phyloP scores from a whole-genome alignment of 2,113 vertebrate species.

The Boleophthalmus pectinirostris region DNA sequence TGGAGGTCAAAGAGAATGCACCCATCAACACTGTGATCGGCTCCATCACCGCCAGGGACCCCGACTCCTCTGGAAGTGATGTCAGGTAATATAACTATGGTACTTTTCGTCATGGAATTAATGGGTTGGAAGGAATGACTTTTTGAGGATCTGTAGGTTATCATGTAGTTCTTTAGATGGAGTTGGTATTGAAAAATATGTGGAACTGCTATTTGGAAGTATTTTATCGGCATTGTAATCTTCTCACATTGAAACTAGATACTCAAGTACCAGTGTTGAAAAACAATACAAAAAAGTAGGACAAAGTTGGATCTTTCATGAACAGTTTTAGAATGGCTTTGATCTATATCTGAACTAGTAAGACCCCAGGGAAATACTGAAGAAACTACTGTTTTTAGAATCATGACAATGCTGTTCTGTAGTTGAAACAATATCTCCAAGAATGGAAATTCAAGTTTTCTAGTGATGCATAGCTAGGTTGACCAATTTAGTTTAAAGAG shows the following conservation, averaged over 20 bases:
- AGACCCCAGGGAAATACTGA: not conserved
- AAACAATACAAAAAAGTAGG: too few relatives aligned
- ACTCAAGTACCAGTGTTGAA: too few relatives aligned
- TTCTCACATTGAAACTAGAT: too few relatives aligned
- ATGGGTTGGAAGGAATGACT: not conserved
- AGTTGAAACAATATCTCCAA: too few relatives aligned
- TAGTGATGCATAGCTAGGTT: too few relatives aligned
- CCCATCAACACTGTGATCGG: slow-evolving; percentile 90
- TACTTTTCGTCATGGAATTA: not conserved
- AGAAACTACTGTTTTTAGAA: not conserved
- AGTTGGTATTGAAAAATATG: too few relatives aligned
- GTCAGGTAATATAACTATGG: slow-evolving; percentile 83
- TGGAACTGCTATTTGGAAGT: too few relatives aligned
- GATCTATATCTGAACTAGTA: not conserved
- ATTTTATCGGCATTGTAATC: too few relatives aligned
- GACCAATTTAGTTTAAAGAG: too few relatives aligned
- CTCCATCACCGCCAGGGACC: slow-evolving; percentile 88
- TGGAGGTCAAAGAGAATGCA: slow-evolving; percentile 94
- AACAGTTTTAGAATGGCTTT: not conserved
- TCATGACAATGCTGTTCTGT: too few relatives aligned
- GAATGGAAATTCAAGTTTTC: too few relatives aligned
- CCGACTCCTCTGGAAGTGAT: slow-evolving; percentile 83
- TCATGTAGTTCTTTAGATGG: not conserved
- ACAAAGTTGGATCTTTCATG: too few relatives aligned
- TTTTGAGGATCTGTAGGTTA: not conserved